Conservation (phyloP, 2,888 invertebrate species). For the Metacarcinus magister region DNA sequence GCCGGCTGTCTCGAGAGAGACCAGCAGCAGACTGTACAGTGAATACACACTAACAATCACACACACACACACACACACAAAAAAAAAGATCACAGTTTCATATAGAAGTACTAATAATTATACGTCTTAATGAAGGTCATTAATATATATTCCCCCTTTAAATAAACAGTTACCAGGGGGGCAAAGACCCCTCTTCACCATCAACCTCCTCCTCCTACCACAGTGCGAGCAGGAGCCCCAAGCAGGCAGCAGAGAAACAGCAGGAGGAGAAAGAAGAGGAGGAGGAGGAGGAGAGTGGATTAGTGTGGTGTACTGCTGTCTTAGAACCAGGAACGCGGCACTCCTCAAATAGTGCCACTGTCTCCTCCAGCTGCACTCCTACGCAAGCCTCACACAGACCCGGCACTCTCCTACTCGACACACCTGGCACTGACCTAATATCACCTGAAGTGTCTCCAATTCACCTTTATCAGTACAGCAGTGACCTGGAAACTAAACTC, state of each 20-base stretch:
- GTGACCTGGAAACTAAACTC: background rate
- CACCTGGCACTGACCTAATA: background rate
- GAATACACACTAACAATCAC: too few species aligned
- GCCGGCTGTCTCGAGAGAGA: too few species aligned
- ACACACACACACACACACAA: background rate
- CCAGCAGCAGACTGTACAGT: too few species aligned
- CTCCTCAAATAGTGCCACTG: background rate
- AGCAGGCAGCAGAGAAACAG: background rate
- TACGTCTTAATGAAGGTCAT: background rate
- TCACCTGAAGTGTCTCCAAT: conserved; percentile 71
- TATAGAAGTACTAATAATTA: background rate
- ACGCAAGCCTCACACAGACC: background rate
- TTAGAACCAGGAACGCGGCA: conserved; percentile 35
- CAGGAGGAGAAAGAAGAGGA: conserved; percentile 50
- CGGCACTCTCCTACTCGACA: background rate
- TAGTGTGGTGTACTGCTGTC: conserved; percentile 66
- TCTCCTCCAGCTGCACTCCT: conserved; percentile 45
- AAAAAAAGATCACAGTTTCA: too few species aligned
- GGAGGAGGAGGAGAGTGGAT: conserved; percentile 54
- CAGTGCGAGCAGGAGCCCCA: background rate
- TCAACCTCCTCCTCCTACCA: background rate
- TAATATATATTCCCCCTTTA: background rate
- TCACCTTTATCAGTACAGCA: background rate
- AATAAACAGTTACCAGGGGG: background rate
- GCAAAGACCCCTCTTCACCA: background rate